These are phyloP conservation scores for Pseudochirops corinnae DNA, from an alignment of 2,797 vertebrate genomes.

Conservation along the genomic window DNA sequence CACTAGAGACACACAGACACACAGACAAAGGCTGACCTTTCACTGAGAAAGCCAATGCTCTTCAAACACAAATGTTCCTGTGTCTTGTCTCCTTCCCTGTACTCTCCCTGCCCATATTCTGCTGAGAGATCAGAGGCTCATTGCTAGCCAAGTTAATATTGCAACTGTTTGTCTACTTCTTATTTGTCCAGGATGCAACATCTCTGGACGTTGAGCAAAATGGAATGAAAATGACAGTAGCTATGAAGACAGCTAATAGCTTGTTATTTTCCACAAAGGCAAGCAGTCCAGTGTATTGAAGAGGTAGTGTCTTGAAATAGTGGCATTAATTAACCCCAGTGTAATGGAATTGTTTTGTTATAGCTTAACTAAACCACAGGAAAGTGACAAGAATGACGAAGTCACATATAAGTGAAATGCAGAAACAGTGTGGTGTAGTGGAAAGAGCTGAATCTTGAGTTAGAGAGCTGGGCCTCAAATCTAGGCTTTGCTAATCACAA, in stretches of 20 bases:
- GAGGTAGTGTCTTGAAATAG: neutral
- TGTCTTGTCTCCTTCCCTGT: neutral
- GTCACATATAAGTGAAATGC: neutral
- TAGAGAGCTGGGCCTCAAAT: neutral
- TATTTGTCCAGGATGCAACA: neutral
- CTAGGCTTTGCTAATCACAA: neutral
- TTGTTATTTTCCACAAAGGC: neutral
- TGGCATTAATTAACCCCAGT: neutral
- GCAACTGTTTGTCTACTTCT: neutral
- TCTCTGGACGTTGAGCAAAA: neutral
- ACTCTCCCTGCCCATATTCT: neutral
- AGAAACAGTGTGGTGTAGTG: neutral
- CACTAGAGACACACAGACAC: neutral
- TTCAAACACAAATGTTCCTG: neutral
- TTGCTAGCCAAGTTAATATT: neutral
- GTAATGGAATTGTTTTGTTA: neutral
- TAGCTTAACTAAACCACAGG: neutral
- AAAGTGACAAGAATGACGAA: neutral
- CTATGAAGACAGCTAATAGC: neutral
- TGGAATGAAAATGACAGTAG: neutral
- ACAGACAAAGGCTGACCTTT: too few relatives aligned
- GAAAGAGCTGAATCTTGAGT: neutral
- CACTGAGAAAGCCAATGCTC: neutral
- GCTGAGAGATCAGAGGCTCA: neutral
- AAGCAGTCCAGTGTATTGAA: neutral